A percentile compares a stretch with the other conserved stretches of the same genome.
These are phyloP conservation scores for Anguilla pacifica DNA, from an alignment of 2,797 vertebrate genomes.

Conservation along the genomic window DNA sequence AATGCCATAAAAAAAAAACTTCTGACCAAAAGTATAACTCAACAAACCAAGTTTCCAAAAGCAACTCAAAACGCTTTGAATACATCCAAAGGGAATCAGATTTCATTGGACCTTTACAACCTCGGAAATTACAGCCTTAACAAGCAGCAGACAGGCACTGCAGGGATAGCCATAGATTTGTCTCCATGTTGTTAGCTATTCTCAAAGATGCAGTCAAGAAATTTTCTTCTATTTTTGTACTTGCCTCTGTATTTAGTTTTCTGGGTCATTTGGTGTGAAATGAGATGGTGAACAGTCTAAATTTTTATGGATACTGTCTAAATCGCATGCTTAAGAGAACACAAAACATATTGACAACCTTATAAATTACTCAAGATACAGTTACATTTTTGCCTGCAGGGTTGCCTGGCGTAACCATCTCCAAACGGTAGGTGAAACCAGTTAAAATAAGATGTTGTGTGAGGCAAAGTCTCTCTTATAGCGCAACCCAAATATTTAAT, in stretches of 20 bases:
- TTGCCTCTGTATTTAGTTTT: neutral
- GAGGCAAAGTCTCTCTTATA: neutral
- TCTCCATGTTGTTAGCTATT: neutral
- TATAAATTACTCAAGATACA: neutral
- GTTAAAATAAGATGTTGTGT: neutral
- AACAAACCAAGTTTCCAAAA: slow-evolving; percentile 14
- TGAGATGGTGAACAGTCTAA: neutral
- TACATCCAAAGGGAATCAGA: slow-evolving; percentile 18
- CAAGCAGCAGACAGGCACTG: neutral
- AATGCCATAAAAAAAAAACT: neutral
- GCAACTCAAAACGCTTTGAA: slow-evolving; percentile 14
- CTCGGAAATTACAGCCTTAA: slow-evolving; percentile 18
- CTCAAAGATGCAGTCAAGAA: neutral
- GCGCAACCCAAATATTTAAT: neutral
- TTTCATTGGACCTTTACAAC: slow-evolving; percentile 16
- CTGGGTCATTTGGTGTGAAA: neutral
- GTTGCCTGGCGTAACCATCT: neutral
- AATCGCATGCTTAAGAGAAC: neutral
- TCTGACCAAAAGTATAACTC: slow-evolving; percentile 17
- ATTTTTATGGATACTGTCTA: neutral
- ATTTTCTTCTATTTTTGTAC: neutral
- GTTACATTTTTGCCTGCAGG: neutral
- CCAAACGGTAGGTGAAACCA: neutral
- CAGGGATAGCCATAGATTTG: neutral
- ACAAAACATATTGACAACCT: neutral